A percentile compares a stretch with the other conserved stretches of the same genome.
Conservation (phyloP, 1,140 invertebrate genomes). For the Plectrocnemia conspersa region DNA sequence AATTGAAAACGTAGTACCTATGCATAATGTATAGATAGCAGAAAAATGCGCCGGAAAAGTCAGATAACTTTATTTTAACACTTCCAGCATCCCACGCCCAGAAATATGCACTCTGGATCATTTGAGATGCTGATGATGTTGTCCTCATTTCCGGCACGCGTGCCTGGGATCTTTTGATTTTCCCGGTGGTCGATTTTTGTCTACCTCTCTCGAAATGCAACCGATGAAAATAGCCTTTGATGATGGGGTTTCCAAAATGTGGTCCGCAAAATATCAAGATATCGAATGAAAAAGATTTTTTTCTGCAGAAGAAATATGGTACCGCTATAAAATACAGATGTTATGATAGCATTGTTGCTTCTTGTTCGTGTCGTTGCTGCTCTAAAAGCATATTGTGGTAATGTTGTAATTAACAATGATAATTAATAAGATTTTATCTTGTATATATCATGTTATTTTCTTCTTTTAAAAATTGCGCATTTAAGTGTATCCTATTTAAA, state of each 20-base stretch:
- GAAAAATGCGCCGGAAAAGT: no score
- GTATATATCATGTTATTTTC: no score
- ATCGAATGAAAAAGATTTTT: background rate
- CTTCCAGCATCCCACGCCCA: no score
- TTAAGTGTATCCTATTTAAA: no score
- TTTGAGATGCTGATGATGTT: no score
- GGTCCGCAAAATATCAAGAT: background rate
- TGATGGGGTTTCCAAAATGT: background rate
- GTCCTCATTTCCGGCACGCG: no score
- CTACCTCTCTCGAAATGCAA: conserved; percentile 29
- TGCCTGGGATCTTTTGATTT: conserved; percentile 29
- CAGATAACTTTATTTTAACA: no score
- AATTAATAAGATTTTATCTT: background rate
- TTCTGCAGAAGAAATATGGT: conserved; percentile 1
- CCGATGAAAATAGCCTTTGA: conserved; percentile 25
- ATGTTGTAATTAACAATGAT: background rate
- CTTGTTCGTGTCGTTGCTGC: background rate
- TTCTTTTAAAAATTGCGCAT: no score
- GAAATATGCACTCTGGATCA: no score
- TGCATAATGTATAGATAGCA: no score
- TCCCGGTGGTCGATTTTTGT: conserved; percentile 30
- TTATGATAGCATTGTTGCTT: background rate
- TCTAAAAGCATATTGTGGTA: background rate
- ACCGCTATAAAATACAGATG: background rate
- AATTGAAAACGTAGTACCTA: no score